phyloP scores from a whole-genome alignment of 2,113 vertebrate species.

The Crotalus viridis region DNA sequence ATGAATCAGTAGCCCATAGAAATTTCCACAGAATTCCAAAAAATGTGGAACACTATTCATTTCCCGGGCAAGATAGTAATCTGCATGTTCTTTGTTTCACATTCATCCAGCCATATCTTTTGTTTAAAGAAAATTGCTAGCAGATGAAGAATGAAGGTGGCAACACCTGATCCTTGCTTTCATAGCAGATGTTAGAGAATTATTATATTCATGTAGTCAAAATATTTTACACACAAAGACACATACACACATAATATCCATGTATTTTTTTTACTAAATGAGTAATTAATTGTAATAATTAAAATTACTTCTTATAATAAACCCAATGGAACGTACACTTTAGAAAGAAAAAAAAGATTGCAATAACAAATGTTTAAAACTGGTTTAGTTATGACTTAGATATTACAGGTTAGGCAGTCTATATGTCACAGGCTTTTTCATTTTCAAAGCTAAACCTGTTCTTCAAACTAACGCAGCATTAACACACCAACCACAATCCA shows the following conservation, averaged over 20 bases:
- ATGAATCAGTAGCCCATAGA: background rate
- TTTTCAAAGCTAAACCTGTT: slow-evolving; percentile 9
- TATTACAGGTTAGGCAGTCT: background rate
- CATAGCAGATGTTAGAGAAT: background rate
- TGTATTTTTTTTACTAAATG: background rate
- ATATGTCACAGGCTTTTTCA: background rate
- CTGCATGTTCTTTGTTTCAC: background rate
- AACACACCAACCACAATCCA: background rate
- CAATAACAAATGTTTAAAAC: background rate
- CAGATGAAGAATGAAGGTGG: background rate
- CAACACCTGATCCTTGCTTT: background rate
- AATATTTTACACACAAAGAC: background rate
- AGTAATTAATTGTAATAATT: background rate
- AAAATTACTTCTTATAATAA: background rate
- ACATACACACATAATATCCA: background rate
- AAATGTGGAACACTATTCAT: background rate
- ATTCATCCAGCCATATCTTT: background rate
- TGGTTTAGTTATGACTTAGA: background rate
- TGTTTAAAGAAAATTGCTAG: background rate
- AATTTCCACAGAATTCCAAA: background rate
- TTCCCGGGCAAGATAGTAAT: background rate
- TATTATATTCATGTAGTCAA: background rate
- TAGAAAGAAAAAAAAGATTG: background rate
- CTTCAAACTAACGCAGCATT: slow-evolving; percentile 2
- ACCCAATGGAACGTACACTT: background rate